Evolutionary conservation across 2,888 invertebrate species (phyloP).

Genomic region (Drosophila atripex): DNA sequence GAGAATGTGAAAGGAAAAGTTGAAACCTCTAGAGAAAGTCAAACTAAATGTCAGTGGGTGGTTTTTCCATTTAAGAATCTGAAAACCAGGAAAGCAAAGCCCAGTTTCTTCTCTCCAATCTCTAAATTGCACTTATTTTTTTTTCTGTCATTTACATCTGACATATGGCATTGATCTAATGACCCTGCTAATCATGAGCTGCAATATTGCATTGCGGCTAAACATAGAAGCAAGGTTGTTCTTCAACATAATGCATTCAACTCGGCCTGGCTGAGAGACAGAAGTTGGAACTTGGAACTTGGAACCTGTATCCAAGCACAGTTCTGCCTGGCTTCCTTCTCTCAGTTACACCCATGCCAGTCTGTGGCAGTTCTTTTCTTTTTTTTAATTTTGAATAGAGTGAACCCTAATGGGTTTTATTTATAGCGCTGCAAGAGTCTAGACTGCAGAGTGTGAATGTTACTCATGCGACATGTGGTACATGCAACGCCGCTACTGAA

Average conservation of each 20-base stretch:
- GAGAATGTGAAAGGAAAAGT: constrained; percentile 15
- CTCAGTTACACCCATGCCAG: not conserved
- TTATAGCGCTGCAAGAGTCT: not conserved
- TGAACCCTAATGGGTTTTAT: constrained; percentile 16
- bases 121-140: not conserved
- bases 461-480: constrained; percentile 1
- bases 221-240: constrained; percentile 26
- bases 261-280: not conserved
- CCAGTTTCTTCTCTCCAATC: too few relatives aligned
- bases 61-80: constrained; percentile 1
- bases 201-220: constrained; percentile 9
- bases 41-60: constrained; percentile 9
- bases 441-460: not conserved
- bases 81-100: not conserved
- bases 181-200: constrained; percentile 30
- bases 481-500: not conserved
- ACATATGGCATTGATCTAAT: not conserved
- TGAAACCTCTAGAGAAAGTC: constrained; percentile 16
- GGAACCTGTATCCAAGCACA: constrained; percentile 19
- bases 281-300: constrained; percentile 9
- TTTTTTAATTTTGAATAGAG: not conserved
- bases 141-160: not conserved
- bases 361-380: too few relatives aligned
- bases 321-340: constrained; percentile 34
- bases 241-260: constrained; percentile 29